These are phyloP conservation scores for Tetanocera ferruginea DNA, from an alignment of 2,888 invertebrate species.

Conservation along the genomic window DNA sequence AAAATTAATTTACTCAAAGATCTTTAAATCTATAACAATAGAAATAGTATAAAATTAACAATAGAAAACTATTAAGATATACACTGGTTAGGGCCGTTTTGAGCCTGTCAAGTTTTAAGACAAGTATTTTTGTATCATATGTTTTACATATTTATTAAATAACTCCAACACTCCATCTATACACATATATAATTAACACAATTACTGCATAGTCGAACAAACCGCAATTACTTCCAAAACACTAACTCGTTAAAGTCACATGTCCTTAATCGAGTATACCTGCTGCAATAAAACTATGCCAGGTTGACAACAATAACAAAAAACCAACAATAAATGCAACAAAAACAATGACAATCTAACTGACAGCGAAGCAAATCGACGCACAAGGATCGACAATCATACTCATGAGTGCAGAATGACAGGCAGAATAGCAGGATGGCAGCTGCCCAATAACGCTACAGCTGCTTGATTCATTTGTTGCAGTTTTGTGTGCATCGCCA, in stretches of 20 bases:
- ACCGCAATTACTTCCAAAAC: too few relatives aligned
- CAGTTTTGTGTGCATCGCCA: not conserved
- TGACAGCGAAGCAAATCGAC: slow-evolving; percentile 1
- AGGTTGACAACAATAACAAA: not conserved
- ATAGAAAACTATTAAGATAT: too few relatives aligned
- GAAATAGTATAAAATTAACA: too few relatives aligned
- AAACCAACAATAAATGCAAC: not conserved
- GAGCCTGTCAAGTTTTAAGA: too few relatives aligned
- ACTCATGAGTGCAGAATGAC: not conserved
- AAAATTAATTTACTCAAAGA: too few relatives aligned
- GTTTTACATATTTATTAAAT: too few relatives aligned
- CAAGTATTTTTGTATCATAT: too few relatives aligned
- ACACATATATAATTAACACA: not conserved
- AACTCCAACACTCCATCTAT: not conserved
- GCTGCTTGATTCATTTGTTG: not conserved
- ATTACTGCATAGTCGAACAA: not conserved
- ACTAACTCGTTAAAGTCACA: not conserved
- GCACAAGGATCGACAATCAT: slow-evolving; percentile 14
- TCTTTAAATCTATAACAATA: too few relatives aligned
- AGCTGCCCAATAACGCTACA: slow-evolving; percentile 12
- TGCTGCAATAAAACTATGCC: not conserved
- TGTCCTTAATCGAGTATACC: not conserved
- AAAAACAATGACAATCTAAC: not conserved
- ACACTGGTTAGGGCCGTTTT: too few relatives aligned
- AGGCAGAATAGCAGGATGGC: not conserved